Evolutionary conservation across 2,797 vertebrate species (phyloP).

Genomic region (Catostomus latipinnis): DNA sequence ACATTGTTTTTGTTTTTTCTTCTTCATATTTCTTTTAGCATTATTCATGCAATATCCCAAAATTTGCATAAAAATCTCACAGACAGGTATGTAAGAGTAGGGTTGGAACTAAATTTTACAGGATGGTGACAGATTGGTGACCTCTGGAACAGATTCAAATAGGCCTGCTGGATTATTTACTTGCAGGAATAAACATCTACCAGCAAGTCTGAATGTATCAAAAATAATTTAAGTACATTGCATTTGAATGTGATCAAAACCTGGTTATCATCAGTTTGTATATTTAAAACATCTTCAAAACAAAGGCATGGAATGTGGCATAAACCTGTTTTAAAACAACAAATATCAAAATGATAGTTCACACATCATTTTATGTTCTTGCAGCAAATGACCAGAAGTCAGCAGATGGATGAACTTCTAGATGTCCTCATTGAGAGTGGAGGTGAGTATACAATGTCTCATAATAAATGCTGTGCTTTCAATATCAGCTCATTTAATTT

Average conservation of each 20-base stretch:
- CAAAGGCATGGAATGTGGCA: neutral
- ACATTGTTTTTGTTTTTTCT: too few species aligned
- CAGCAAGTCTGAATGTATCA: neutral
- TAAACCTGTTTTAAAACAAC: neutral
- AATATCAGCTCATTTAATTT: neutral
- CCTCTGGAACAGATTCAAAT: too few species aligned
- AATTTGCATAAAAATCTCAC: too few species aligned
- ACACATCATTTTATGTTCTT: constrained; percentile 46
- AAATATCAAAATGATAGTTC: neutral
- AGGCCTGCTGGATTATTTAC: too few species aligned
- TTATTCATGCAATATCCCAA: too few species aligned
- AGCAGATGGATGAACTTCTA: constrained; percentile 98
- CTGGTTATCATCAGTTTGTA: neutral
- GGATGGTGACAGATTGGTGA: too few species aligned
- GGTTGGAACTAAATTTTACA: too few species aligned
- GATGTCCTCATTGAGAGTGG: constrained; percentile 98
- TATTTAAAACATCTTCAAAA: neutral
- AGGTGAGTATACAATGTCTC: constrained; percentile 80
- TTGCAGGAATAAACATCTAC: constrained; percentile 17
- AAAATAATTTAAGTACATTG: neutral
- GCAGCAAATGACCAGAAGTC: constrained; percentile 95
- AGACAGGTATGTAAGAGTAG: too few species aligned
- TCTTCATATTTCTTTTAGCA: too few species aligned
- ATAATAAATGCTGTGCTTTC: neutral
- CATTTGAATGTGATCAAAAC: neutral